These are phyloP conservation scores for Eugnorisma glareosa DNA, from an alignment of 2,888 invertebrate species.

Conservation along the genomic window DNA sequence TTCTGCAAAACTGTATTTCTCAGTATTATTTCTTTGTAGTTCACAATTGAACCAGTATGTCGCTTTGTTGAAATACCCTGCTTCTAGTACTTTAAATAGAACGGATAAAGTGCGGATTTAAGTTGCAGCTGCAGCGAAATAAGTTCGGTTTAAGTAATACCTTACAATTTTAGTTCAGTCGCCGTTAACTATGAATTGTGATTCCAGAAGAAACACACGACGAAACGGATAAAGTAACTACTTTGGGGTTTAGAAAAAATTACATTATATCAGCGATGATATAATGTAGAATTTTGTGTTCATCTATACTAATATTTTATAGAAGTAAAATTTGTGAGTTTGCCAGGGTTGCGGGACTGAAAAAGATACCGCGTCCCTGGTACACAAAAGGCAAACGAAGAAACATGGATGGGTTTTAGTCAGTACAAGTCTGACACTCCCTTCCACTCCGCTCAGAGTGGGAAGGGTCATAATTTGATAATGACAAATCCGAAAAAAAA, in stretches of 20 bases:
- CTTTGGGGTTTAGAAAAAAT: not conserved
- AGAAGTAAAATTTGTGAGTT: too few relatives aligned
- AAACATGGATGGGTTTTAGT: too few relatives aligned
- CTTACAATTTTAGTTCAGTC: conserved; percentile 65
- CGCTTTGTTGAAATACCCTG: conserved; percentile 23
- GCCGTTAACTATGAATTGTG: conserved; percentile 55
- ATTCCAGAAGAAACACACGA: not conserved
- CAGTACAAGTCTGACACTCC: too few relatives aligned
- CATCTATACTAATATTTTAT: too few relatives aligned
- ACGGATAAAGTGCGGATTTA: conserved; percentile 67
- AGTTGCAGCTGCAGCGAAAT: conserved; percentile 69
- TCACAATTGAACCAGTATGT: conserved; percentile 19
- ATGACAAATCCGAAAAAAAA: too few relatives aligned
- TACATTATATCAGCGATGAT: not conserved
- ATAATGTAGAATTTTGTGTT: too few relatives aligned
- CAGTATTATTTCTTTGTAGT: conserved; percentile 3
- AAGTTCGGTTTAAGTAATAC: conserved; percentile 70
- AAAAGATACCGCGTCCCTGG: too few relatives aligned
- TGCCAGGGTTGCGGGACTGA: too few relatives aligned
- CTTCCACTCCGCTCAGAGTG: too few relatives aligned
- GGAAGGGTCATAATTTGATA: too few relatives aligned
- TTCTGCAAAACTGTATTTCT: not conserved
- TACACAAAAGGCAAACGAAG: too few relatives aligned
- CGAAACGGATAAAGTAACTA: not conserved
- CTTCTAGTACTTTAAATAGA: conserved; percentile 23